Conservation (phyloP, 2,113 vertebrate genomes). For the Microcebus lehilahytsara region DNA sequence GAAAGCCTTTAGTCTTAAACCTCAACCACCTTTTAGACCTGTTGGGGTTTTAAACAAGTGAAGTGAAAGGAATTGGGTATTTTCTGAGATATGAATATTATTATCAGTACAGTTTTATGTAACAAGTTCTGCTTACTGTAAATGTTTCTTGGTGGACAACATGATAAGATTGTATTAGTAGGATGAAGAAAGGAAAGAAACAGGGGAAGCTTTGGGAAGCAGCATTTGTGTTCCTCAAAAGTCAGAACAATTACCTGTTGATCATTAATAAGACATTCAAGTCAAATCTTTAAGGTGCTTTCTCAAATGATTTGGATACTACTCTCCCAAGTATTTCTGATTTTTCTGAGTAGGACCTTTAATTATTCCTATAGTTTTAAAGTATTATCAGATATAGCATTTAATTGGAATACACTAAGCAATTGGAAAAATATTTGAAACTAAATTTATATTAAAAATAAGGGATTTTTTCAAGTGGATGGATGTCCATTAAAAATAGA, state of each 20-base stretch:
- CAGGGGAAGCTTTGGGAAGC: slow-evolving; percentile 49
- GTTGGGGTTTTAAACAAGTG: slow-evolving; percentile 22
- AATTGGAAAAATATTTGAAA: slow-evolving; percentile 48
- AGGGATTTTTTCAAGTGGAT: slow-evolving; percentile 43
- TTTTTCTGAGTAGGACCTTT: slow-evolving; percentile 73
- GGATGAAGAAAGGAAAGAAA: slow-evolving; percentile 65
- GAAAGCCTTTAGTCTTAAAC: slow-evolving; percentile 2
- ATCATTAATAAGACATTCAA: slow-evolving; percentile 23
- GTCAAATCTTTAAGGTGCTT: slow-evolving; percentile 8
- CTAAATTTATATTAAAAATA: slow-evolving; percentile 51
- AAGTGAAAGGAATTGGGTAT: not conserved
- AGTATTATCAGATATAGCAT: slow-evolving; percentile 20
- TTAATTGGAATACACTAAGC: slow-evolving; percentile 18
- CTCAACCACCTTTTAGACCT: slow-evolving; percentile 23
- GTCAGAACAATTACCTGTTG: slow-evolving; percentile 50
- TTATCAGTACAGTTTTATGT: slow-evolving; percentile 73
- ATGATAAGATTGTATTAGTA: slow-evolving; percentile 23
- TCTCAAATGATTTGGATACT: slow-evolving; percentile 42
- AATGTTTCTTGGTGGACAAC: slow-evolving; percentile 53
- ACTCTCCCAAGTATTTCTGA: slow-evolving; percentile 63
- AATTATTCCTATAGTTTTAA: slow-evolving; percentile 67
- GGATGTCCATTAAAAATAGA: slow-evolving; percentile 58
- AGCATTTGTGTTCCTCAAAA: not conserved
- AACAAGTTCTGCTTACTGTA: slow-evolving; percentile 65
- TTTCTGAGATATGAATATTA: slow-evolving; percentile 67